These are phyloP conservation scores for Simalia tracyae DNA, from an alignment of 2,797 vertebrate genomes.

Conservation along the genomic window DNA sequence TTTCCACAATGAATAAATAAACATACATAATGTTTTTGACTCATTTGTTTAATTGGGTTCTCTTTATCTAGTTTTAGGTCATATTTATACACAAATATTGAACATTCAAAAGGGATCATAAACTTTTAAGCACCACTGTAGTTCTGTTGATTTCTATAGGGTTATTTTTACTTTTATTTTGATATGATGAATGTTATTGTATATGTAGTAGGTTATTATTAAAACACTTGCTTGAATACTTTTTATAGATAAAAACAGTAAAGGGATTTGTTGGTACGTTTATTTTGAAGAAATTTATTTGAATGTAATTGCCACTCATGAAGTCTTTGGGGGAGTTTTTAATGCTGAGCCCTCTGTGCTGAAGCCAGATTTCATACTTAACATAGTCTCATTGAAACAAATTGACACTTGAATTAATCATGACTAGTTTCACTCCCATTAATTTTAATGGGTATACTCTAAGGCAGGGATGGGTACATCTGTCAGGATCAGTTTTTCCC, in stretches of 20 bases:
- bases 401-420: neutral
- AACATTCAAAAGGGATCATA: neutral
- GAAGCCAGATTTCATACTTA: neutral
- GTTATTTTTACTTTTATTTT: neutral
- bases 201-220: neutral
- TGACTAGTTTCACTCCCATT: neutral
- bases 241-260: neutral
- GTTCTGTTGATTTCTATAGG: neutral
- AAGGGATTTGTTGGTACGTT: neutral
- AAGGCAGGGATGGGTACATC: neutral
- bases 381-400: neutral
- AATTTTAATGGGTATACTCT: neutral
- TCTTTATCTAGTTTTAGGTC: neutral
- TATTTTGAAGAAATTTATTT: neutral
- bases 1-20: neutral
- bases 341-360: neutral
- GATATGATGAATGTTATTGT: neutral
- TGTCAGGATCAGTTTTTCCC: neutral
- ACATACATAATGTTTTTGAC: neutral
- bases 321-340: neutral
- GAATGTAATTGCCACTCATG: neutral
- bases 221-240: neutral
- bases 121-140: neutral
- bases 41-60: neutral
- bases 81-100: neutral